Percentiles rank a stretch among this genome's conserved stretches.
Evolutionary conservation across 1,140 invertebrate species (phyloP).

Genomic region (Papilio aristodemus): DNA sequence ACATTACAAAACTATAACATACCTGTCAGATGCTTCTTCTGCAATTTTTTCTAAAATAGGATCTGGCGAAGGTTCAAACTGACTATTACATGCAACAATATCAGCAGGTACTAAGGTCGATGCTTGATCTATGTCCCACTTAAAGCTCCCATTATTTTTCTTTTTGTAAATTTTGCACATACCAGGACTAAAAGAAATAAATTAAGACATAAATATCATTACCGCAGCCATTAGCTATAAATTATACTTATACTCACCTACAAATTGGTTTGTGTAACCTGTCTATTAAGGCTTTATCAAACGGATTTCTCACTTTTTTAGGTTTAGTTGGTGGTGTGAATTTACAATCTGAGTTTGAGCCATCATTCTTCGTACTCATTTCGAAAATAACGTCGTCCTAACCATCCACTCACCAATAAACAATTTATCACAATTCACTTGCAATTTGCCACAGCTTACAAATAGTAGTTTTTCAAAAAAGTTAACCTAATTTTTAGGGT

Average conservation of each 20-base stretch:
- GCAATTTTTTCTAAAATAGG: slow-evolving; percentile 73
- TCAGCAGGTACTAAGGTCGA: slow-evolving; percentile 71
- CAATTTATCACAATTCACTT: not conserved
- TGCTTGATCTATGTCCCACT: slow-evolving; percentile 77
- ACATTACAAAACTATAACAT: slow-evolving; percentile 13
- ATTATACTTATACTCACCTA: slow-evolving; percentile 58
- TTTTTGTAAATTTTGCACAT: slow-evolving; percentile 79
- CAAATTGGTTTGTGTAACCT: slow-evolving; percentile 74
- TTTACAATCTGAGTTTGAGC: slow-evolving; percentile 55
- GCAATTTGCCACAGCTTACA: slow-evolving; percentile 10
- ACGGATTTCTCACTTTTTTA: slow-evolving; percentile 74
- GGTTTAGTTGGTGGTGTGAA: slow-evolving; percentile 68
- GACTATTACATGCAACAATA: slow-evolving; percentile 75
- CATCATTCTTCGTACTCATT: slow-evolving; percentile 69
- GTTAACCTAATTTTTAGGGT: not conserved
- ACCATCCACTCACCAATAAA: slow-evolving; percentile 22
- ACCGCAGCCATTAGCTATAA: not conserved
- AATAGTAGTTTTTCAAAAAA: slow-evolving; percentile 2
- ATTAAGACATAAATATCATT: slow-evolving; percentile 31
- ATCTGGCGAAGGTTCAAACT: slow-evolving; percentile 78
- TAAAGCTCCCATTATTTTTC: slow-evolving; percentile 61
- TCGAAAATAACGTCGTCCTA: slow-evolving; percentile 57
- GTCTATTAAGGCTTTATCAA: slow-evolving; percentile 75
- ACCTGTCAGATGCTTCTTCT: slow-evolving; percentile 76
- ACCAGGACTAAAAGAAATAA: slow-evolving; percentile 62